Conservation (phyloP, 2,888 invertebrate genomes). For the Chrysotoxum bicinctum region DNA sequence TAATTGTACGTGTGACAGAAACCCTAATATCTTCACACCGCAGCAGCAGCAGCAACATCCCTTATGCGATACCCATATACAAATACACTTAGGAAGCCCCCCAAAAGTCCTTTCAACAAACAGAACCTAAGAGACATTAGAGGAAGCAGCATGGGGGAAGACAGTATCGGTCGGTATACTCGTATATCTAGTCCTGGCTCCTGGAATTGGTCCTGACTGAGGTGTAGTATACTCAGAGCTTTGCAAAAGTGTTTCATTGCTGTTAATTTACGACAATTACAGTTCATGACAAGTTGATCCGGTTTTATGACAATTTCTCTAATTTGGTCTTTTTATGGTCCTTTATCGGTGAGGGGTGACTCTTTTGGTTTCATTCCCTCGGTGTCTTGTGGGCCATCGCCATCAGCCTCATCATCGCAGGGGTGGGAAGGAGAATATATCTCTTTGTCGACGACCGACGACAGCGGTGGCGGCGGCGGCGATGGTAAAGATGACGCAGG, state of each 20-base stretch:
- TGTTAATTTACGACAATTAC: conserved; percentile 74
- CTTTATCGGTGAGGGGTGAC: conserved; percentile 45
- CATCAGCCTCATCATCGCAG: neutral
- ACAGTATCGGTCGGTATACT: neutral
- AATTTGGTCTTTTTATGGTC: conserved; percentile 73
- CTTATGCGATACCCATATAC: conserved; percentile 19
- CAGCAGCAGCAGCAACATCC: conserved; percentile 3
- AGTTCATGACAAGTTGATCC: conserved; percentile 74
- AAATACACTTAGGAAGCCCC: conserved; percentile 34
- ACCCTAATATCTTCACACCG: conserved; percentile 52
- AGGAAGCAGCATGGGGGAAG: neutral
- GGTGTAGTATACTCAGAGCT: conserved; percentile 36
- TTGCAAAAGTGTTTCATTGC: conserved; percentile 70
- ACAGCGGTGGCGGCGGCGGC: no score
- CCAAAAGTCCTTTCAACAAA: conserved; percentile 18
- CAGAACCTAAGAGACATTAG: neutral
- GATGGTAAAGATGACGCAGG: conserved; percentile 60
- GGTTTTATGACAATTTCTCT: conserved; percentile 74
- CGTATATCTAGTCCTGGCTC: neutral
- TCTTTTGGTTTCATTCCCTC: neutral
- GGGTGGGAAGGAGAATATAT: neutral
- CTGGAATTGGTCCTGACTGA: conserved; percentile 16
- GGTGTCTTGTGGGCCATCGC: neutral
- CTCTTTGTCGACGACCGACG: neutral
- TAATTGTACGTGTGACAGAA: conserved; percentile 69